Base-by-base conservation (phyloP, 2,113 vertebrate species). In the Morone saxatilis region DNA sequence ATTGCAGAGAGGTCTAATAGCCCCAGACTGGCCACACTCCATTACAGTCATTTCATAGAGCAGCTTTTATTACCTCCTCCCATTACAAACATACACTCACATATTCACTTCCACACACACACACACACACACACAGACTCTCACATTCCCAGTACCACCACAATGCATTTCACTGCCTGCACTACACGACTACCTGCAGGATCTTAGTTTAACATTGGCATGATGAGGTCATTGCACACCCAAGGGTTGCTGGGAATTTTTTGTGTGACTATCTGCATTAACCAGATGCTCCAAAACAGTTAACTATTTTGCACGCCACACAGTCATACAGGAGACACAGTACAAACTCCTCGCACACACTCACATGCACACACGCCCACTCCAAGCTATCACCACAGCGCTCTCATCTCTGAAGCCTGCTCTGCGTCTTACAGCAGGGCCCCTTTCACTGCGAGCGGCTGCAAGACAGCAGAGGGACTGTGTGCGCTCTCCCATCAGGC, bases 31-130 rank as follows among this genome's bases (percentile, higher is more conserved):
- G 92, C 93, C 87, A 81, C 88, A 85, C 88, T 93, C 91, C 93
- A 94, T 94, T 94, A 93, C 89, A 91, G 91, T 89, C 86, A 85
- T 89, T 92, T 93, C 90, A 94, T 92, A 92, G 88, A 88, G 86
- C 89, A 83, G 93, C 91, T 94, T 94, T 94, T 93, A 93, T 91
- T 85, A 89, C 92, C 89, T 92, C 83, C 92, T 91, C 76, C 85
- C 82, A 91, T 91, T 91, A 93, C 85, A 88, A 66, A 89, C 84
- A 86, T 85, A 89, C 83, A 78, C 31, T 31, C 88, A 83, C 78
- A 74, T 70, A 73, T n/a, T n/a, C 40, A n/a, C 61, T 4, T 57
- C 9, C 73, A 67, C 81, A 59, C 78, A 66, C 82, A 81, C 83
- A 68, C 70, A 74, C 81, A 70, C 83, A 86, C 86, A 89, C 83